These are phyloP conservation scores for Falco biarmicus DNA, from an alignment of 2,797 vertebrate genomes.

Conservation along the genomic window DNA sequence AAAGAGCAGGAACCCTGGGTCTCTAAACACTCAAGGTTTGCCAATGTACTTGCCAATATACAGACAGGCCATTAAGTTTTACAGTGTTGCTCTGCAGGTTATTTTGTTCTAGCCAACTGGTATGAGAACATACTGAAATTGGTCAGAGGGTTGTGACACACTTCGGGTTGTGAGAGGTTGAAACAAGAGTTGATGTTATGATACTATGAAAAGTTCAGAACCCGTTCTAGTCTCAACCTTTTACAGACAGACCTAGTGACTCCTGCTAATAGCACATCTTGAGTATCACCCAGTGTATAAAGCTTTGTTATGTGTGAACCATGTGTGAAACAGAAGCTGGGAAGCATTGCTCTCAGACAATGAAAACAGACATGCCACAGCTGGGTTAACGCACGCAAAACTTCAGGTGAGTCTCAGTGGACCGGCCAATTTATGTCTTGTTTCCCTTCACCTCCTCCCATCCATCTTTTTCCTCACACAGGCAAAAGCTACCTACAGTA, in stretches of 20 bases:
- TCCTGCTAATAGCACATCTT: background rate
- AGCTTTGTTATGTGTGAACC: background rate
- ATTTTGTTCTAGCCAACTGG: background rate
- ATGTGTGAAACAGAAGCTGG: background rate
- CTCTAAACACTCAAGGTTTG: background rate
- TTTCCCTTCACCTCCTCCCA: background rate
- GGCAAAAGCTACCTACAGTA: background rate
- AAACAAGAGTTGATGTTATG: background rate
- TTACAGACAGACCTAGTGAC: background rate
- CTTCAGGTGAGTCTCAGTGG: background rate
- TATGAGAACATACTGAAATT: background rate
- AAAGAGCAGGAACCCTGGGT: background rate
- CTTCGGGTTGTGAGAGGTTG: background rate
- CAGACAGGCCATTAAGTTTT: background rate
- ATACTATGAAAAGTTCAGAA: background rate
- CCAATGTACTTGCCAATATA: background rate
- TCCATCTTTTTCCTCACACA: background rate
- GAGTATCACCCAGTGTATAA: background rate
- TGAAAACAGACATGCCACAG: background rate
- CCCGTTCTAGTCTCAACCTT: background rate
- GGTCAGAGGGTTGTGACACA: background rate
- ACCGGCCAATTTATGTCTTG: background rate
- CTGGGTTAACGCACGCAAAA: background rate
- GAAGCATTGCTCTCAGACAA: background rate
- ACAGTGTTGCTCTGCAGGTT: background rate